Base-by-base conservation (phyloP, 2,797 vertebrate species). In the Tachyglossus aculeatus region DNA sequence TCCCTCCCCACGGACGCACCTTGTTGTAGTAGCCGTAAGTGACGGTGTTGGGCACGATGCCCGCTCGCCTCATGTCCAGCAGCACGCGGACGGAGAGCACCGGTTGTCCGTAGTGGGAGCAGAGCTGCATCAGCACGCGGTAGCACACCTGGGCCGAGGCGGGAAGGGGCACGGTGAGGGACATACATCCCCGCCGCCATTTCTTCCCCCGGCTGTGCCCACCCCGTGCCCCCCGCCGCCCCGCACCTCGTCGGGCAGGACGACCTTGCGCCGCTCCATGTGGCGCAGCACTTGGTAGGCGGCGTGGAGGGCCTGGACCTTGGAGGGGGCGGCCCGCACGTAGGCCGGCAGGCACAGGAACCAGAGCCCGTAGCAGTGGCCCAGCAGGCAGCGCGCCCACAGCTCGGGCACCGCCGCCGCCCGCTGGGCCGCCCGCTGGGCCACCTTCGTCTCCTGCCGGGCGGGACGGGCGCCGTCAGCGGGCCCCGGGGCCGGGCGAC, bases 1-100 rank as follows among this genome's bases (percentile, higher is more conserved):
- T 37, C 40, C 10, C 1, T 0, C 6, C 9, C 37, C 71, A 64
- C 6, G 2, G 6, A 4, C 12, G 25, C 72, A 98, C 97, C 95
- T 98, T 98, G 90, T 98, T 98, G 89, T 98, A 98, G 91, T 98
- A 98, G 33, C 96, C 96, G 0, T 98, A 98, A 38, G 97, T 98
- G 89, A 98, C 93, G 81, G 96, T 96, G 89, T 98, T 98, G 70
- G 97, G 97, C 3, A 95, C 96, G 5, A 98, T 94, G 72, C 97
- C 97, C 0, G 96, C 96, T 50, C 96, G 96, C 44, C 96, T 96
- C 97, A 98, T 98, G 90, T 98, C 97, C 71, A 98, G 90, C 84
- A 98, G 90, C 48, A 98, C 97, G 1, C 96, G 77, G 22, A 98
- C 97, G 0, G 97, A 97, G 2, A 98, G 93, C 62, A 98, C 94